These are phyloP conservation scores for Squalus acanthias DNA, from an alignment of 2,797 vertebrate genomes.

Conservation along the genomic window DNA sequence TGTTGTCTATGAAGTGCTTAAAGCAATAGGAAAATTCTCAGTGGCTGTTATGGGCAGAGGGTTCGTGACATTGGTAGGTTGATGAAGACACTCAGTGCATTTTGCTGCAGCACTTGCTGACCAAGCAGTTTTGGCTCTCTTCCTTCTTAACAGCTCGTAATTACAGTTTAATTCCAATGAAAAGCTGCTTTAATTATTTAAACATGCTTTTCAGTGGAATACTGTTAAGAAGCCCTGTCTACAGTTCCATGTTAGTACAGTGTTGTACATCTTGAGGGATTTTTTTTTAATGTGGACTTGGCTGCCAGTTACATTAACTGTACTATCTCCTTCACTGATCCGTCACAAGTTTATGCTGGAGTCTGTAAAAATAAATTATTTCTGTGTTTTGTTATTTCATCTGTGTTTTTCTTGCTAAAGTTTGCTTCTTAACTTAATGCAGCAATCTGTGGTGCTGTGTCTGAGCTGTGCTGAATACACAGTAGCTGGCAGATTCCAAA, in stretches of 20 bases:
- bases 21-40: not conserved
- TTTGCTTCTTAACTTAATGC: conserved; percentile 34
- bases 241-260: not conserved
- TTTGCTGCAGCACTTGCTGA: not conserved
- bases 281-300: conserved; percentile 29
- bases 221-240: not conserved
- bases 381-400: conserved; percentile 36
- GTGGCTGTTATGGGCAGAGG: not conserved
- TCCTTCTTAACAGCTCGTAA: not conserved
- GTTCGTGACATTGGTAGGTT: not conserved
- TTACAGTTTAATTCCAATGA: conserved; percentile 22
- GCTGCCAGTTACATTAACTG: conserved; percentile 24
- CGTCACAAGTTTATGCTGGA: conserved; percentile 32
- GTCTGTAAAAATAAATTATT: conserved; percentile 36
- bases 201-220: conserved; percentile 28
- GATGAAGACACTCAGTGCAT: not conserved
- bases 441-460: conserved; percentile 34
- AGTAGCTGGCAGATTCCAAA: conserved; percentile 34
- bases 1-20: not conserved
- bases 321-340: conserved; percentile 32
- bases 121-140: not conserved
- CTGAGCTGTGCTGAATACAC: conserved; percentile 19
- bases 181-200: conserved; percentile 27
- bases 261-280: conserved; percentile 21
- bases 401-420: conserved; percentile 36